Percentiles rank a stretch among this genome's conserved stretches.
phyloP scores from a whole-genome alignment of 2,113 vertebrate genomes.

The Empidonax alnorum region DNA sequence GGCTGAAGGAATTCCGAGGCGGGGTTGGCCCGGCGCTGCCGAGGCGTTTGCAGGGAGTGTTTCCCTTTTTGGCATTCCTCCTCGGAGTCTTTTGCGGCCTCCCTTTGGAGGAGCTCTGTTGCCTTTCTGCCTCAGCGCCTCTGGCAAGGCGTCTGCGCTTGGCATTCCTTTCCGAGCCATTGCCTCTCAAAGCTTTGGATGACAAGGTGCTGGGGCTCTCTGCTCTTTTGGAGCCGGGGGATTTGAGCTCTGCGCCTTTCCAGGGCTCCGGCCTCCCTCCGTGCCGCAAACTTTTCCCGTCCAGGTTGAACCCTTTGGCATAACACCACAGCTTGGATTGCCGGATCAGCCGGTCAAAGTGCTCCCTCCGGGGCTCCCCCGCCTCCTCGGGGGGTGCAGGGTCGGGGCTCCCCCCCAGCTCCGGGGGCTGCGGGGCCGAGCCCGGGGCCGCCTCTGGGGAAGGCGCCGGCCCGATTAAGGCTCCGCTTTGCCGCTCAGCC shows the following conservation, averaged over 20 bases:
- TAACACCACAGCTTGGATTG: conserved; percentile 81
- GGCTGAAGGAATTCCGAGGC: conserved; percentile 74
- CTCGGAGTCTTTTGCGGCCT: not conserved
- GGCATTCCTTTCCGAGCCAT: conserved; percentile 40
- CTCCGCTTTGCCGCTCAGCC: not conserved
- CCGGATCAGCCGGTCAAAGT: conserved; percentile 77
- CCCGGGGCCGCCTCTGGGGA: not conserved
- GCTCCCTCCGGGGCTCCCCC: conserved; percentile 66
- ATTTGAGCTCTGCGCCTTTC: not conserved
- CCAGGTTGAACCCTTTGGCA: conserved; percentile 76
- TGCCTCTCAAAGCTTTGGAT: conserved; percentile 54
- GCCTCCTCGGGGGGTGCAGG: not conserved
- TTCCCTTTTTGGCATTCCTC: conserved; percentile 31
- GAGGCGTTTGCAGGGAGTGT: conserved; percentile 23
- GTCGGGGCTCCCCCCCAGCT: not conserved
- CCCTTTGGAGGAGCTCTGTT: not conserved
- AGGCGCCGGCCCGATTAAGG: not conserved
- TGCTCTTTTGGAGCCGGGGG: conserved; percentile 8
- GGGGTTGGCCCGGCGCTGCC: conserved; percentile 28
- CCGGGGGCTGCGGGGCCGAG: conserved; percentile 1
- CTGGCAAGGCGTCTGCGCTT: conserved; percentile 51
- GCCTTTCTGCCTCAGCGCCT: conserved; percentile 13
- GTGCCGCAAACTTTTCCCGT: conserved; percentile 71
- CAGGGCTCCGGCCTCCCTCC: conserved; percentile 10
- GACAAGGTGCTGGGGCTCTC: conserved; percentile 33